Conservation (phyloP, 2,888 invertebrate genomes). For the Eucera pruinosa region DNA sequence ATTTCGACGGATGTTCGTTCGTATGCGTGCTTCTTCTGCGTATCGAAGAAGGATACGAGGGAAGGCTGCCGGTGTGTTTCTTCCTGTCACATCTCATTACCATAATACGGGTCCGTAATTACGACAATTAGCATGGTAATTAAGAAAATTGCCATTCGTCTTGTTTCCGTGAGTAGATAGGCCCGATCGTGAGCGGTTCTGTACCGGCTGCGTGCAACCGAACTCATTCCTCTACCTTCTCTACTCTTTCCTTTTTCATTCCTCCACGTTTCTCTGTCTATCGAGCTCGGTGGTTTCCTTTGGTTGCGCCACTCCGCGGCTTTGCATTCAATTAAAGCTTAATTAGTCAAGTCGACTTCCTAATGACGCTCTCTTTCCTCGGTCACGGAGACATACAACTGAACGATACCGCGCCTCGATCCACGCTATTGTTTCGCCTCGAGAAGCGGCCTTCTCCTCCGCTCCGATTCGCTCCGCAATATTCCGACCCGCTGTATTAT, state of each 20-base stretch:
- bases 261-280: neutral
- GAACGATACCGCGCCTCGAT: slow-evolving; percentile 23
- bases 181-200: neutral
- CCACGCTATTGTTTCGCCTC: slow-evolving; percentile 37
- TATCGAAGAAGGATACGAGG: slow-evolving; percentile 12
- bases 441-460: neutral
- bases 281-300: slow-evolving; percentile 8
- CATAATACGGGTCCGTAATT: slow-evolving; percentile 77
- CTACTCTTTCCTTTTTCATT: neutral
- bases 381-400: slow-evolving; percentile 41
- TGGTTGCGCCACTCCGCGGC: slow-evolving; percentile 43
- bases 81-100: slow-evolving; percentile 82
- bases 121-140: slow-evolving; percentile 80
- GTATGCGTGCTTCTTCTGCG: slow-evolving; percentile 9
- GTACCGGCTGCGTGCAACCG: slow-evolving; percentile 17
- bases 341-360: slow-evolving; percentile 73
- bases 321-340: slow-evolving; percentile 76
- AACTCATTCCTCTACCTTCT: too few relatives aligned
- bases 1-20: slow-evolving; percentile 20
- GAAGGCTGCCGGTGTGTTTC: slow-evolving; percentile 38
- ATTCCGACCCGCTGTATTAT: neutral
- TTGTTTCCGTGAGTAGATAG: slow-evolving; percentile 46
- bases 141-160: slow-evolving; percentile 77
- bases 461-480: slow-evolving; percentile 24
- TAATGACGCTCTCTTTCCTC: slow-evolving; percentile 54